Evolutionary conservation across 2,888 invertebrate genomes (phyloP).

Genomic region (Acronicta psi): DNA sequence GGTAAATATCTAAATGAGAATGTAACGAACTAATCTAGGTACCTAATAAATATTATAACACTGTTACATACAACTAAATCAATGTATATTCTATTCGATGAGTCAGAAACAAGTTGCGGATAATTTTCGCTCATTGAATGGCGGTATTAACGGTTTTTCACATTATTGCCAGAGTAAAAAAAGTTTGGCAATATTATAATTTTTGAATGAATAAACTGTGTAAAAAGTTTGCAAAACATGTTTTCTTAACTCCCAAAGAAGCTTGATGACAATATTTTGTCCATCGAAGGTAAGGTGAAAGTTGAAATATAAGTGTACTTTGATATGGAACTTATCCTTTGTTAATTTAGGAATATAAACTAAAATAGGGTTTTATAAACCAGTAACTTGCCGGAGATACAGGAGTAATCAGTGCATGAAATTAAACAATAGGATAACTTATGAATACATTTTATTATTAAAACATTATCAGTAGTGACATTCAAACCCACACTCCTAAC

Average conservation of each 20-base stretch:
- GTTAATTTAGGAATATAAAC: no score
- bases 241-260: no score
- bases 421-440: conserved; percentile 56
- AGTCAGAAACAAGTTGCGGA: conserved; percentile 48
- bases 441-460: conserved; percentile 69
- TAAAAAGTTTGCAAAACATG: conserved; percentile 66
- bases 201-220: conserved; percentile 82
- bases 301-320: no score
- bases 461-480: conserved; percentile 66
- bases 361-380: no score
- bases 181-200: conserved; percentile 74
- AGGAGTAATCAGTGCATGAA: conserved; percentile 12
- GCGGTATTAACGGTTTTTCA: conserved; percentile 72
- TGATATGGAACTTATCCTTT: no score
- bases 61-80: conserved; percentile 68
- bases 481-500: conserved; percentile 63
- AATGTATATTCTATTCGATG: conserved; percentile 65
- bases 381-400: no score
- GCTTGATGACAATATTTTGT: no score
- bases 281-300: no score
- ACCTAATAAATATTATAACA: conserved; percentile 63
- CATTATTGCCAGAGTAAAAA: conserved; percentile 72
- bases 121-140: conserved; percentile 65
- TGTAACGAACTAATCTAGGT: conserved; percentile 69
- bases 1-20: conserved; percentile 56